These are phyloP conservation scores for Caiman crocodilus DNA, from an alignment of 2,797 vertebrate genomes.

Conservation along the genomic window DNA sequence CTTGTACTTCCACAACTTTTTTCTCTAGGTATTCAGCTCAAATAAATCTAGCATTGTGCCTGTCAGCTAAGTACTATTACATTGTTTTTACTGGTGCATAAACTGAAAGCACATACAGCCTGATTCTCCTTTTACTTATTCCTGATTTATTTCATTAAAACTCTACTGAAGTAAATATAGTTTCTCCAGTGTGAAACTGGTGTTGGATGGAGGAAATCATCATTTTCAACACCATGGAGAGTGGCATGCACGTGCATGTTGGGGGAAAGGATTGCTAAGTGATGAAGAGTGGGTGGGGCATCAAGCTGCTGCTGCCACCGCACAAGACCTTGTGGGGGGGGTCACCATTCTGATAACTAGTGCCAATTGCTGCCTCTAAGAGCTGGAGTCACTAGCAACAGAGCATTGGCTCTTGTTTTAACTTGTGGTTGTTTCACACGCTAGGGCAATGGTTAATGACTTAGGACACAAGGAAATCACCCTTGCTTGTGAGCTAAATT, in stretches of 20 bases:
- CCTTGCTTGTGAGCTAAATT: neutral
- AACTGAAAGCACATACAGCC: neutral
- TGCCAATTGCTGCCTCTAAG: no score
- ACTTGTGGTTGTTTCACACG: no score
- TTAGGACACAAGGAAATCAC: neutral
- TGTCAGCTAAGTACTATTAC: neutral
- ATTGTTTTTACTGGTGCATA: neutral
- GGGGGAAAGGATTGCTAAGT: no score
- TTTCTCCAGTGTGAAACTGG: neutral
- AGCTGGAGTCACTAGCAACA: no score
- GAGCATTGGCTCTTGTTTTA: no score
- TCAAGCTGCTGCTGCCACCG: no score
- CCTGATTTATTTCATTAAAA: neutral
- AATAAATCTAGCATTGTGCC: rapidly evolving
- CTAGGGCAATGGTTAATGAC: no score
- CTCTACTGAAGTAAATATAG: rapidly evolving
- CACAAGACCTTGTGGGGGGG: no score
- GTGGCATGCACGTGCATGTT: no score
- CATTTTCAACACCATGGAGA: no score
- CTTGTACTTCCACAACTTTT: neutral
- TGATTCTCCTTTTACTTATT: neutral
- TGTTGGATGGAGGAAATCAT: neutral
- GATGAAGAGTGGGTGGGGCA: no score
- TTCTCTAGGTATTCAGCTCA: neutral
- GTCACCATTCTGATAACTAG: no score